phyloP scores from a whole-genome alignment of 1,140 invertebrate genomes.

The Periplaneta americana region DNA sequence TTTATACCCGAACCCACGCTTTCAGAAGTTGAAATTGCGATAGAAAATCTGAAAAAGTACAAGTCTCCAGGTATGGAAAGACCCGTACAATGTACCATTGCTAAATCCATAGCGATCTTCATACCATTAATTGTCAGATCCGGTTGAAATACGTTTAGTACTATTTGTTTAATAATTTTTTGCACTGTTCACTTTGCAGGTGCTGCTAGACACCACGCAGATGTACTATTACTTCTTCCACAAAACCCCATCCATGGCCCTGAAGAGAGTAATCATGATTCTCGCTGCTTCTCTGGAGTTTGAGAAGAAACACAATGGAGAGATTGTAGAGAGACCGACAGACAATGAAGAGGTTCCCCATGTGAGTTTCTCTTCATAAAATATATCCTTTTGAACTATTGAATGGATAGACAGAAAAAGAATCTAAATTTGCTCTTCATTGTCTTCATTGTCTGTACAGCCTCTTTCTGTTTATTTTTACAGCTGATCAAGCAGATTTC shows the following conservation, averaged over 20 bases:
- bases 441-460: not conserved
- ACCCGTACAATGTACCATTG: no score
- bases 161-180: no score
- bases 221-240: slow-evolving; percentile 95
- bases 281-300: slow-evolving; percentile 95
- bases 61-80: no score
- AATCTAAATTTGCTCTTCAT: not conserved
- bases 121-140: no score
- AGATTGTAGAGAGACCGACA: slow-evolving; percentile 87
- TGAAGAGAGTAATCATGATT: slow-evolving; percentile 95
- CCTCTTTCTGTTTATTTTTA: slow-evolving; percentile 33
- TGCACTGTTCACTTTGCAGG: no score
- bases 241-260: slow-evolving; percentile 90
- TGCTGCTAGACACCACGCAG: slow-evolving; percentile 90
- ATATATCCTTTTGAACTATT: no score
- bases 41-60: no score
- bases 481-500: slow-evolving; percentile 86
- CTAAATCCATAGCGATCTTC: no score
- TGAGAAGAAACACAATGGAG: slow-evolving; percentile 87
- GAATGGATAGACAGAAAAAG: no score
- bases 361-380: slow-evolving; percentile 45
- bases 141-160: no score
- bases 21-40: no score
- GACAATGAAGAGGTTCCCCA: slow-evolving; percentile 94
- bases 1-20: no score